phyloP scores from a whole-genome alignment of 2,888 invertebrate species.

The Tetanocera ferruginea region DNA sequence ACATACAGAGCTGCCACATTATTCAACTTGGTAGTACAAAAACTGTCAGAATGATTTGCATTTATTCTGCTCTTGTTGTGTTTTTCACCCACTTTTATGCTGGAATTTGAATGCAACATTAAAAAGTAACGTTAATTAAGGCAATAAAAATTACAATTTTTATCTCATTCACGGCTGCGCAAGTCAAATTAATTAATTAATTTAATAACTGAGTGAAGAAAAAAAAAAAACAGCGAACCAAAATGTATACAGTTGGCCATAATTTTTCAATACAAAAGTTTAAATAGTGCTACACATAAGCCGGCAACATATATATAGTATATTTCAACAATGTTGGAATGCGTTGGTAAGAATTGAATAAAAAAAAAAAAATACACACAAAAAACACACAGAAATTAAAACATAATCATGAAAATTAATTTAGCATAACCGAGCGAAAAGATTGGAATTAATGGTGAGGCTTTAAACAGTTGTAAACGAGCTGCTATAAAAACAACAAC shows the following conservation, averaged over 20 bases:
- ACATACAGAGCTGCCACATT: too few relatives aligned
- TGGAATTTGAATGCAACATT: neutral
- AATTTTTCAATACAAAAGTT: too few relatives aligned
- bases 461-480: neutral
- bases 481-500: constrained; percentile 1
- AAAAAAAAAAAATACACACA: neutral
- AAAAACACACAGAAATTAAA: constrained; percentile 37
- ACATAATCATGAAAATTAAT: constrained; percentile 46
- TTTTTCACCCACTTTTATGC: neutral
- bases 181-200: constrained; percentile 21
- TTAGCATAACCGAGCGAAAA: constrained; percentile 41
- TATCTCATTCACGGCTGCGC: neutral
- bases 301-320: too few relatives aligned
- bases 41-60: too few relatives aligned
- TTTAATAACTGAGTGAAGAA: neutral
- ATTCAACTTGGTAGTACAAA: too few relatives aligned
- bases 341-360: neutral
- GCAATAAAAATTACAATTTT: neutral
- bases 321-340: too few relatives aligned
- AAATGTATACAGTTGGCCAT: too few relatives aligned
- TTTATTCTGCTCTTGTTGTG: too few relatives aligned
- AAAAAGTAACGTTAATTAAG: neutral
- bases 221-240: neutral
- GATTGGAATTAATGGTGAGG: constrained; percentile 1
- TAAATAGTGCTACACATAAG: too few relatives aligned